Percentiles rank a stretch among this genome's conserved stretches.
Conservation (phyloP, 2,113 vertebrate genomes). For the Epinephelus cyanopodus region DNA sequence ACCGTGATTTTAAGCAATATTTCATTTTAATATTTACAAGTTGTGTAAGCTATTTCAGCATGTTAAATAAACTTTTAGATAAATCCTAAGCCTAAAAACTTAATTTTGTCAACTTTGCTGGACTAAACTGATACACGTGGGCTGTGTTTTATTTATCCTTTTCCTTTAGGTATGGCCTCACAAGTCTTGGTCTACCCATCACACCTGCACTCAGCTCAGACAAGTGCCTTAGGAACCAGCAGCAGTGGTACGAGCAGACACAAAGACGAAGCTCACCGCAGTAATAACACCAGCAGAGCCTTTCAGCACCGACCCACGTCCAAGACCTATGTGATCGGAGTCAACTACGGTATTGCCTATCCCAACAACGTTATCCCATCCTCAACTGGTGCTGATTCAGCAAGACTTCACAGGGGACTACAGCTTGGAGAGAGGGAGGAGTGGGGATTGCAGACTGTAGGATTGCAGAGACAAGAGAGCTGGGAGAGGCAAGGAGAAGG, state of each 20-base stretch:
- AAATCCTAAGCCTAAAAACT: not conserved
- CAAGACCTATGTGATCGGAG: conserved; percentile 91
- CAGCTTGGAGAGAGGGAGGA: conserved; percentile 74
- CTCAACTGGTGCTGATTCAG: conserved; percentile 73
- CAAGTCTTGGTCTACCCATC: conserved; percentile 97
- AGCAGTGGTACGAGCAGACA: conserved; percentile 92
- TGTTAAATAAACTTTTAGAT: not conserved
- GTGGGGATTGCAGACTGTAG: conserved; percentile 85
- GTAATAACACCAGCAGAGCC: conserved; percentile 87
- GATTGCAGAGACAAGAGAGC: conserved; percentile 86
- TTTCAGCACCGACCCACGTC: conserved; percentile 90
- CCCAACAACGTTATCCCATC: conserved; percentile 86
- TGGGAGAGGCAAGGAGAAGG: conserved; percentile 59
- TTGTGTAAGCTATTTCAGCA: not conserved
- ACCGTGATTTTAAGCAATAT: not conserved
- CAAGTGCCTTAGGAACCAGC: conserved; percentile 94
- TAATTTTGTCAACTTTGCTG: not conserved
- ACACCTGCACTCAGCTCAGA: conserved; percentile 97
- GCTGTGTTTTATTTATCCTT: conserved; percentile 23
- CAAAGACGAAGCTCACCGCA: conserved; percentile 86
- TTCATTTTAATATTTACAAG: not conserved
- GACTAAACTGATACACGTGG: not conserved
- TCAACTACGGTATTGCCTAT: conserved; percentile 91
- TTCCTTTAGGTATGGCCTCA: conserved; percentile 95
- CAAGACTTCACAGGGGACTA: conserved; percentile 28